phyloP scores from a whole-genome alignment of 1,140 invertebrate genomes.

The Temnothorax longispinosus region DNA sequence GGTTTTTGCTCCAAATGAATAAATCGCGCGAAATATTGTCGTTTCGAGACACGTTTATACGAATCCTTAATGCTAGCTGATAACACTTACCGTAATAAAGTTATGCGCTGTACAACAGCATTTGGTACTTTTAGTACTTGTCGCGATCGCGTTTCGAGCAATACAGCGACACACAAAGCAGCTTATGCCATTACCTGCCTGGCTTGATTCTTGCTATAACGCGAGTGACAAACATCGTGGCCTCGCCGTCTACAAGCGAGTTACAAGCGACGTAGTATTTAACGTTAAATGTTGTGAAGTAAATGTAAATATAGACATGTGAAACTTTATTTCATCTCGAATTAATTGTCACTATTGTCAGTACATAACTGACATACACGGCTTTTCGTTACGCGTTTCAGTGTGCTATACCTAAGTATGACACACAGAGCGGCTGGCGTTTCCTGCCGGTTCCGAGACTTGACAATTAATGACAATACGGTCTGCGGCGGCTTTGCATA shows the following conservation, averaged over 20 bases:
- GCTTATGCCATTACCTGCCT: background rate
- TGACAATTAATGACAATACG: conserved; percentile 6
- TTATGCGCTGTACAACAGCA: background rate
- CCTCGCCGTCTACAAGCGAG: too few species aligned
- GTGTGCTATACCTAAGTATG: background rate
- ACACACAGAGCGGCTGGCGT: background rate
- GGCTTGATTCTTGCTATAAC: background rate
- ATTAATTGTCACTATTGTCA: background rate
- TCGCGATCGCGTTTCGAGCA: background rate
- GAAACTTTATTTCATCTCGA: conserved; percentile 1
- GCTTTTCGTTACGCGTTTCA: background rate
- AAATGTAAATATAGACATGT: background rate
- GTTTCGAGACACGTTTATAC: background rate
- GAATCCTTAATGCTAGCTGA: background rate
- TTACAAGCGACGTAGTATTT: background rate
- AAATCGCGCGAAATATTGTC: background rate
- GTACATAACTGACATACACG: background rate
- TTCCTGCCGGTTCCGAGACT: background rate
- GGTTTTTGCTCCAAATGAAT: background rate
- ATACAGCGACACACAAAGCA: background rate
- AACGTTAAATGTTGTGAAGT: background rate
- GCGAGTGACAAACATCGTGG: background rate
- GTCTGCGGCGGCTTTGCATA: conserved; percentile 3
- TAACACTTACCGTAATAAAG: background rate
- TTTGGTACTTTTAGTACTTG: background rate